These are phyloP conservation scores for Drosophila testacea DNA, from an alignment of 2,888 invertebrate genomes.

Conservation along the genomic window DNA sequence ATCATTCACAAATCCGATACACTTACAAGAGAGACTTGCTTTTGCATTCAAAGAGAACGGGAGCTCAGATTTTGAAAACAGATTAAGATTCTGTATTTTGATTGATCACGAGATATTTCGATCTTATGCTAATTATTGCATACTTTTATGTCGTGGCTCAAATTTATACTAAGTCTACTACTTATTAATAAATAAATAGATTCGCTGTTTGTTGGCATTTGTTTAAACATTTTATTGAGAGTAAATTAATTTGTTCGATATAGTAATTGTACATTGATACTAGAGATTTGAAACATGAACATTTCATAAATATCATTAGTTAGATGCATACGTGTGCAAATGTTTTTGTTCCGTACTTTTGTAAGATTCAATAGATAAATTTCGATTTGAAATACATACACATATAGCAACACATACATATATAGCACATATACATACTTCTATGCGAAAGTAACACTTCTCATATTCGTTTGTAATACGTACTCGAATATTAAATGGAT, in stretches of 20 bases:
- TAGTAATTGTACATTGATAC: conserved; percentile 46
- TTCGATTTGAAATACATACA: conserved; percentile 56
- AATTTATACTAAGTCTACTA: no score
- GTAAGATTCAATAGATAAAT: conserved; percentile 31
- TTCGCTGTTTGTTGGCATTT: not conserved
- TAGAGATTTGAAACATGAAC: conserved; percentile 60
- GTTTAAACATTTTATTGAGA: conserved; percentile 69
- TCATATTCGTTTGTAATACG: conserved; percentile 23
- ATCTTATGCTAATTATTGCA: conserved; percentile 3
- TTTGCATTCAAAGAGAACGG: conserved; percentile 21
- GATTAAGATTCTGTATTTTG: not conserved
- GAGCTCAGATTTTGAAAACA: not conserved
- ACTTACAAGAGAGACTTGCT: not conserved
- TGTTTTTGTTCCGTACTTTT: conserved; percentile 35
- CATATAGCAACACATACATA: conserved; percentile 71
- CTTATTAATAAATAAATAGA: not conserved
- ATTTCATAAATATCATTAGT: conserved; percentile 61
- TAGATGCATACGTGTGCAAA: conserved; percentile 48
- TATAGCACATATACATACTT: conserved; percentile 57
- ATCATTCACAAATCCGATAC: conserved; percentile 23
- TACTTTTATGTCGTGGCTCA: conserved; percentile 2
- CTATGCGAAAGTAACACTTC: conserved; percentile 42
- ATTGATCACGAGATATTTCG: not conserved
- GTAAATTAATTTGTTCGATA: conserved; percentile 56
- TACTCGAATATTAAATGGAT: conserved; percentile 18